phyloP scores from a whole-genome alignment of 1,140 invertebrate species.

The Elymnias hypermnestra region DNA sequence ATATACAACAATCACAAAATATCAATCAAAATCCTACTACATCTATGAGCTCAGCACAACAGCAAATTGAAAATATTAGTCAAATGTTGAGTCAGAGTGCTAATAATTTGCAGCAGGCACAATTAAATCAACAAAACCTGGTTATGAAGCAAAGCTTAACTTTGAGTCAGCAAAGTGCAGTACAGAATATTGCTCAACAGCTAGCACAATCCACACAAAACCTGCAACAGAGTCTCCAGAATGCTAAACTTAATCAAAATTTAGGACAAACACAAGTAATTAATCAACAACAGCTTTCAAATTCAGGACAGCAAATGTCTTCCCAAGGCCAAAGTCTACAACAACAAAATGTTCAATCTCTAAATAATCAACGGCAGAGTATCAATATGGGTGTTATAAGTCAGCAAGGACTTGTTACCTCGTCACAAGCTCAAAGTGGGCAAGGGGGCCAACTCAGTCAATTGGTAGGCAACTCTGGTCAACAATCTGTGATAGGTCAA shows the following conservation, averaged over 20 bases:
- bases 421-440: constrained; percentile 44
- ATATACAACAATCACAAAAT: constrained; percentile 59
- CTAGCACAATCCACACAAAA: constrained; percentile 67
- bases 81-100: constrained; percentile 70
- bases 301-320: constrained; percentile 47
- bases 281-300: constrained; percentile 56
- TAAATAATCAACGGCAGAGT: constrained; percentile 62
- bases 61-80: constrained; percentile 69
- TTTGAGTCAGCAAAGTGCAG: constrained; percentile 61
- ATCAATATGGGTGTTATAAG: constrained; percentile 62
- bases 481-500: constrained; percentile 58
- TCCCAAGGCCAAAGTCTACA: constrained; percentile 54
- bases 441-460: constrained; percentile 55
- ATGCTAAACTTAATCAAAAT: constrained; percentile 59
- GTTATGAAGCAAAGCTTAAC: constrained; percentile 61
- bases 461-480: constrained; percentile 46
- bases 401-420: constrained; percentile 52
- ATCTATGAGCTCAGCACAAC: constrained; percentile 61
- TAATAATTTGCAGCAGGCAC: constrained; percentile 62
- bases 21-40: constrained; percentile 51
- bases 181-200: constrained; percentile 70
- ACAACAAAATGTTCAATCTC: constrained; percentile 61
- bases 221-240: constrained; percentile 56
- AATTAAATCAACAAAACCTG: constrained; percentile 59
- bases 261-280: constrained; percentile 53